Conservation (phyloP, 2,113 vertebrate genomes). For the Xenopus tropicalis region UCB_Xtro_10.0 CM004450.2:108180501-108181000, state of each 20-base stretch:
- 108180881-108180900: constrained; percentile 96
- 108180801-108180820: constrained; percentile 94
- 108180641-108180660: constrained; percentile 92
- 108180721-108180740: constrained; percentile 88
- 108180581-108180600: constrained; percentile 12
- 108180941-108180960: constrained; percentile 96
- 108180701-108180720: constrained; percentile 89
- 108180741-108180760: constrained; percentile 83
- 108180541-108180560: constrained; percentile 51
- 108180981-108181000: constrained; percentile 91
- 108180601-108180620: constrained; percentile 42
- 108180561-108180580: constrained; percentile 34
- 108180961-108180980: constrained; percentile 92
- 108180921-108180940: constrained; percentile 95
- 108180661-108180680: constrained; percentile 97
- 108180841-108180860: constrained; percentile 85
- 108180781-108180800: constrained; percentile 89
- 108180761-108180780: constrained; percentile 86
- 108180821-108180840: constrained; percentile 95
- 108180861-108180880: constrained; percentile 96
- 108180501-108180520: constrained; percentile 78
- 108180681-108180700: constrained; percentile 90
- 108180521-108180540: constrained; percentile 49
- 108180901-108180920: constrained; percentile 94
- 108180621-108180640: constrained; percentile 62